Base-by-base conservation (phyloP, 53 echinoderm and acorn worm genomes). In the Zoroaster sp. region DNA sequence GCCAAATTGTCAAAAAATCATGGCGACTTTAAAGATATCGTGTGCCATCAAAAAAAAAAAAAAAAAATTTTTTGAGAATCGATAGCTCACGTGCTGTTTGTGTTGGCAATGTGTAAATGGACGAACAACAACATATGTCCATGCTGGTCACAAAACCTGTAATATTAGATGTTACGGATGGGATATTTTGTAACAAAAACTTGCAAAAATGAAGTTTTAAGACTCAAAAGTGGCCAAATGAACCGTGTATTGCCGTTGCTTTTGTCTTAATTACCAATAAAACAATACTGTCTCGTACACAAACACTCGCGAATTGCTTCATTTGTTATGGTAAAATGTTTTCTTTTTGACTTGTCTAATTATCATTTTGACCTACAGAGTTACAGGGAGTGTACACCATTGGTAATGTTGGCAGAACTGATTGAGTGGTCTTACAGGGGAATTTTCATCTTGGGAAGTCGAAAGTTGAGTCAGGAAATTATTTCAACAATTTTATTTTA, bases 401-500 rank as follows among this genome's bases (percentile, higher is more conserved):
- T n/a, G n/a, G n/a, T n/a, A n/a, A n/a, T n/a, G n/a, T n/a, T n/a
- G n/a, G n/a, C n/a, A n/a, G n/a, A n/a, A n/a, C n/a, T n/a, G n/a
- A n/a, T n/a, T n/a, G n/a, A n/a, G n/a, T n/a, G n/a, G 37, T 96
- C 94, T 5, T 87, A 81, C 3, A 96, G 83, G 39, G 96, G 93
- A 9, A 96, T 95, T 1, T 41, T 11, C 11, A 96, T 88, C 36
- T 93, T 73, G 13, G 17, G 17, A 11, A 95, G 31, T 95, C 96
- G n/a, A n/a, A n/a, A n/a, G n/a, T n/a, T n/a, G n/a, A n/a, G n/a
- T n/a, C n/a, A n/a, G n/a, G n/a, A n/a, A n/a, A n/a, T n/a, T n/a
- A n/a, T n/a, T n/a, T n/a, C n/a, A n/a, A n/a, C n/a, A n/a, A n/a
- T n/a, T n/a, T n/a, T n/a, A n/a, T n/a, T n/a, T n/a, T n/a, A n/a